Conservation (phyloP, 2,888 invertebrate genomes). For the Heliconius ismenius region DNA sequence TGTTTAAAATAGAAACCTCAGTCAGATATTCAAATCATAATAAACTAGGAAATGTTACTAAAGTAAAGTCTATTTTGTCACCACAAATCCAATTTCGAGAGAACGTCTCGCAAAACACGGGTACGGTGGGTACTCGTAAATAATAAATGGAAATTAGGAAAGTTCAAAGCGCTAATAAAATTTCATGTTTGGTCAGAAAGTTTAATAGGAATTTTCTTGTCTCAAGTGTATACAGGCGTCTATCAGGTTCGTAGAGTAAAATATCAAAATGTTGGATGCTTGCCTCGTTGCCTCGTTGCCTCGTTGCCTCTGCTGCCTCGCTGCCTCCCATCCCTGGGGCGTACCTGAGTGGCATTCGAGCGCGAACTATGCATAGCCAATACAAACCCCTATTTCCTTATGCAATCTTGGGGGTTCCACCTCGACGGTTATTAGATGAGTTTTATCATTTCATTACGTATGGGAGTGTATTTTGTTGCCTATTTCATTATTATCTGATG, state of each 20-base stretch:
- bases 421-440: conserved; percentile 42
- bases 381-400: conserved; percentile 49
- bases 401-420: conserved; percentile 45
- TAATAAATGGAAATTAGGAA: conserved; percentile 18
- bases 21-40: background rate
- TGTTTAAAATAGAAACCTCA: background rate
- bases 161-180: conserved; percentile 20
- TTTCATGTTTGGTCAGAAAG: conserved; percentile 26
- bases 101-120: conserved; percentile 8
- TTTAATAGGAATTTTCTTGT: conserved; percentile 22
- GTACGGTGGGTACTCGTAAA: conserved; percentile 4
- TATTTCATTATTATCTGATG: background rate
- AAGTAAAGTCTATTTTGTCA: background rate
- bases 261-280: conserved; percentile 33
- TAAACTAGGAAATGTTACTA: background rate
- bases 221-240: conserved; percentile 19
- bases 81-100: too few relatives aligned
- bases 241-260: conserved; percentile 17
- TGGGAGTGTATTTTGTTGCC: background rate
- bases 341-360: conserved; percentile 50
- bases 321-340: conserved; percentile 46
- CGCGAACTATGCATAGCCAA: conserved; percentile 58
- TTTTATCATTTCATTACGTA: conserved; percentile 28
- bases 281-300: conserved; percentile 21
- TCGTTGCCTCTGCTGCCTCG: conserved; percentile 15